Percentiles rank a stretch among this genome's conserved stretches.
Evolutionary conservation across 2,113 vertebrate genomes (phyloP).

Genomic region (Mormoops blainvillei): DNA sequence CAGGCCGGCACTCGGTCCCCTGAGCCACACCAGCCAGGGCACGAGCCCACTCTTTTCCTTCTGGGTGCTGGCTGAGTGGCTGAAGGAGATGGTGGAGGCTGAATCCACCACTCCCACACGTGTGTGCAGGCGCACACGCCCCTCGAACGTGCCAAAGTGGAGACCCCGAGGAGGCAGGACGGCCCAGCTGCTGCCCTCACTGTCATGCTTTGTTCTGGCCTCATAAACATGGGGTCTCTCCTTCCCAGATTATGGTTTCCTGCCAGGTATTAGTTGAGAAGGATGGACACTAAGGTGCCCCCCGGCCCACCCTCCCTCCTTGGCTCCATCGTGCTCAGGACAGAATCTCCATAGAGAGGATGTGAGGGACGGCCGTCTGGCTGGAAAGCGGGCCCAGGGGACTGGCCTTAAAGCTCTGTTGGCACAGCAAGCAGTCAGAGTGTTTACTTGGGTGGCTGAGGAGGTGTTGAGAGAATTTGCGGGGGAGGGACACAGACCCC

Average conservation of each 20-base stretch:
- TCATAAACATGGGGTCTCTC: neutral
- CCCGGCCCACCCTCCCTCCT: neutral
- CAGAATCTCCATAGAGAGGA: neutral
- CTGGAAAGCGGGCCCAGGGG: neutral
- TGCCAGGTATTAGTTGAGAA: too few relatives aligned
- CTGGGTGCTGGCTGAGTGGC: neutral
- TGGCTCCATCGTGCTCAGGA: neutral
- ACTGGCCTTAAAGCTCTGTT: neutral
- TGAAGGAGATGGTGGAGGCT: neutral
- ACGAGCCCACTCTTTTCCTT: neutral
- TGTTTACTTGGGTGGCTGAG: neutral
- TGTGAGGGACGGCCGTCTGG: too few relatives aligned
- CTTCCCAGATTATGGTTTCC: neutral
- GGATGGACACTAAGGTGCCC: neutral
- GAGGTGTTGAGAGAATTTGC: neutral
- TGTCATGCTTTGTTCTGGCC: neutral
- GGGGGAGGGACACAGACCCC: neutral
- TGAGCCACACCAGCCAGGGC: too few relatives aligned
- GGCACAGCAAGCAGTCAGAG: neutral
- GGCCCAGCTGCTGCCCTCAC: neutral
- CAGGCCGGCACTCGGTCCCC: too few relatives aligned
- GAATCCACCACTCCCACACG: too few relatives aligned
- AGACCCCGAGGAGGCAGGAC: neutral
- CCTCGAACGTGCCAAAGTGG: neutral
- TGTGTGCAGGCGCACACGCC: rapidly evolving